Base-by-base conservation (phyloP, 2,797 vertebrate species). In the Simalia tracyae region DNA sequence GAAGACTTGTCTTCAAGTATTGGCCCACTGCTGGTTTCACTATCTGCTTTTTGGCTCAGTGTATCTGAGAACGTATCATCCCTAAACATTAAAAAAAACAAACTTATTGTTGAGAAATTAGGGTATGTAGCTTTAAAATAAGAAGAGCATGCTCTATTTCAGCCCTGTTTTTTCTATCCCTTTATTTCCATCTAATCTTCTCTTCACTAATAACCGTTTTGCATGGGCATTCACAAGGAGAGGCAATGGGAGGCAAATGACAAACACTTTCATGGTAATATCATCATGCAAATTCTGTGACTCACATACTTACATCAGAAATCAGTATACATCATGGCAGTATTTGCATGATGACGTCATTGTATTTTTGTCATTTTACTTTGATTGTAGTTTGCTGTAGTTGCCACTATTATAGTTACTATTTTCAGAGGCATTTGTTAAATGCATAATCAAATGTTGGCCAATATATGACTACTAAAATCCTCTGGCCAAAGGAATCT, bases 61-160 rank as follows among this genome's bases (percentile, higher is more conserved):
- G 98, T 99, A 96, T 99, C 99, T 1, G 99, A 99, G 97, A 99
- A 99, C 6, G 98, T 98, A 96, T 99, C 99, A 91, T 99, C 99
- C 98, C 99, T 99, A 97, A 94, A 93, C 84, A 94, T 81, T n/a
- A 92, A 93, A 93, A 28, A n/a, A 94, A 90, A 64, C 91, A 87
- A 42, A 3, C 89, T 28, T 36, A 72, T 72, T 72, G 50, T 89
- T 64, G 24, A 7, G 56, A 87, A 63, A 61, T 24, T 17, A 24
- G 22, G 24, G 19, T 3, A 63, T 81, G 3, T 46, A 87, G 26
- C 5, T 42, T 81, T 24, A 81, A 22, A 11, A 91, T 8, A 91
- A 91, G 76, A 66, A 88, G 81, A 92, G 56, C 7, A 68, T 28
- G 68, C 4, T 14, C 10, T 61, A n/a, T 89, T 93, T 3, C 17